phyloP scores from a whole-genome alignment of 2,888 invertebrate genomes.

The Blera fallax region DNA sequence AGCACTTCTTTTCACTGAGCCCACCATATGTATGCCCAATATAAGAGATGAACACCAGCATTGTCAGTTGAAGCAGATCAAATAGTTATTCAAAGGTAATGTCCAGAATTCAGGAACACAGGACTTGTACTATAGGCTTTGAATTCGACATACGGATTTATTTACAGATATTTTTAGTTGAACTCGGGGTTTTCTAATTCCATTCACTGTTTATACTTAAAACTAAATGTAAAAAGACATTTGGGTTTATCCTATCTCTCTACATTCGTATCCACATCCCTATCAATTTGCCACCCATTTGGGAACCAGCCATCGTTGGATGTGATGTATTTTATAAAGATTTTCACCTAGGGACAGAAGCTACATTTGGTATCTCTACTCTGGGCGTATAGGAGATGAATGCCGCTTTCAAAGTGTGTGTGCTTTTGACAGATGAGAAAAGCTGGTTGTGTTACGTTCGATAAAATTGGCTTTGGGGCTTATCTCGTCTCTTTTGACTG shows the following conservation, averaged over 20 bases:
- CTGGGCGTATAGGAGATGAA: background rate
- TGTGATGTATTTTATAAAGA: background rate
- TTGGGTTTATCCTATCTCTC: background rate
- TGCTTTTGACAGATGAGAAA: background rate
- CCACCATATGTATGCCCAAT: background rate
- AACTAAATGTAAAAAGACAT: background rate
- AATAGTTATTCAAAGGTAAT: background rate
- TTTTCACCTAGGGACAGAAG: background rate
- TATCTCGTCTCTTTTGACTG: background rate
- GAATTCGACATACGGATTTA: conserved; percentile 1
- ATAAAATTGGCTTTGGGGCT: conserved; percentile 2
- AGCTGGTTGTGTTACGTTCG: background rate
- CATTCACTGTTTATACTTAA: background rate
- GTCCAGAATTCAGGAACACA: background rate
- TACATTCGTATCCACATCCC: background rate
- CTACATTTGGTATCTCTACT: background rate
- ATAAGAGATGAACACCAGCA: background rate
- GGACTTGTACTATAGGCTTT: background rate
- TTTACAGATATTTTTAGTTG: background rate
- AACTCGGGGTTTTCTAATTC: background rate
- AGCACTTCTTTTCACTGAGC: background rate
- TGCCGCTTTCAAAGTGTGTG: background rate
- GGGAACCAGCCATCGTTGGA: background rate
- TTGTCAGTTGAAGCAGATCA: background rate
- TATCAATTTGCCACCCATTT: background rate